Evolutionary conservation across 2,113 vertebrate species (phyloP).

Genomic region (Loxodonta africana): DNA sequence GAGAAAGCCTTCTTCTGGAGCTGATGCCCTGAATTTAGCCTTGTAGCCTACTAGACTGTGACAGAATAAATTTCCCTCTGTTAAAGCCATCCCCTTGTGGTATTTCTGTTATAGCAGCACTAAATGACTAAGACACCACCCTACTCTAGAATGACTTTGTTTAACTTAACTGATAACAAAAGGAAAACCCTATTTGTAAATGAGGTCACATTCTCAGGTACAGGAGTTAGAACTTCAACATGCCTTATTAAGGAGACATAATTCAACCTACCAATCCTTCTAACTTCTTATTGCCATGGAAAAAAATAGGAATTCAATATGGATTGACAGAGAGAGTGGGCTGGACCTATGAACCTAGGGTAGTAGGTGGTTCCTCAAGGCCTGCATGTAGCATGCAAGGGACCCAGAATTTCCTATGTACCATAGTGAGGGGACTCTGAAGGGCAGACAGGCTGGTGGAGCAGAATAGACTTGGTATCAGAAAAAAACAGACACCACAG

Average conservation of each 20-base stretch:
- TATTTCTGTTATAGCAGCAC: too few species aligned
- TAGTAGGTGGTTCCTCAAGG: too few species aligned
- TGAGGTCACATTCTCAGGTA: not conserved
- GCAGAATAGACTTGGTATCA: not conserved
- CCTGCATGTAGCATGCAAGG: not conserved
- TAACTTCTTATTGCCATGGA: not conserved
- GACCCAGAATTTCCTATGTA: too few species aligned
- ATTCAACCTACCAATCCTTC: not conserved
- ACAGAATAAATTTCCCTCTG: too few species aligned
- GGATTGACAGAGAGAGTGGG: not conserved
- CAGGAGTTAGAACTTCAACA: not conserved
- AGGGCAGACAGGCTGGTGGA: not conserved
- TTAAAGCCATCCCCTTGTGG: too few species aligned
- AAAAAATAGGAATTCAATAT: not conserved
- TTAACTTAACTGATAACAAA: not conserved
- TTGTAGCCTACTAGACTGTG: too few species aligned
- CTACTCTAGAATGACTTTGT: too few species aligned
- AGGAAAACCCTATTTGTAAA: not conserved
- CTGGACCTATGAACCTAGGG: not conserved
- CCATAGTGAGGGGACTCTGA: not conserved
- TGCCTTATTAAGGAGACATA: not conserved
- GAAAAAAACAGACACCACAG: not conserved
- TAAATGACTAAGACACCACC: too few species aligned
- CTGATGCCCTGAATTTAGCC: too few species aligned
- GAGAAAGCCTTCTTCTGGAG: too few species aligned